Evolutionary conservation across 2,888 invertebrate genomes (phyloP), one percentile per base, ranked within the genome.

Genomic region (Lasiommata megera): DNA sequence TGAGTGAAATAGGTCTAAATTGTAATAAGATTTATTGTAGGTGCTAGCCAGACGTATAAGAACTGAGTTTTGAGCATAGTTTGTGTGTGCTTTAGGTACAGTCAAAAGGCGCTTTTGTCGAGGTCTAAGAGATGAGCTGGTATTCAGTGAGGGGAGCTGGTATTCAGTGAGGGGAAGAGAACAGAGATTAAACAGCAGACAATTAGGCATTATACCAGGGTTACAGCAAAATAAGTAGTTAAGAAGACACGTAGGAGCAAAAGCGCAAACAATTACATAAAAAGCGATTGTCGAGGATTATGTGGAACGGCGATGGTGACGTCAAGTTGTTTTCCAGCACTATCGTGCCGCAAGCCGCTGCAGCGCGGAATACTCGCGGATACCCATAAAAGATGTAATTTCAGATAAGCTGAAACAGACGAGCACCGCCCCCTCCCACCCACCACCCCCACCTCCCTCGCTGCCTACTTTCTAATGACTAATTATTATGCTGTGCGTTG

Each of bases 381-480:
- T 90, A 86, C 87, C 88, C 90, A 89, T 90, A 90, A 90, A 89
- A 90, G 90, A 90, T 90, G 90, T 90, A 90, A 90, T 90, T 90
- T 90, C 88, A 90, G 90, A 90, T 90, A 89, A 89, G 87, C 89
- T 88, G 88, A 89, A 90, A 90, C 87, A 88, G 89, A 88, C 89
- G 88, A 86, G 86, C 88, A 70, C 84, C 85, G 83, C 88, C 87
- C 76, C 75, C 72, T 69, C 61, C 73, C 78, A 69, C 76, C 75
- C 64, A 54, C 52, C 63, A 60, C 64, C 61, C 65, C 48, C 56
- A 58, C 65, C 73, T 72, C 74, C 77, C 73, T 80, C 73, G 74
- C 85, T 88, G 79, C 87, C 89, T 88, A 88, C 89, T 88, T 89
- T 88, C 90, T 90, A 90, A 90, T 90, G 90, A 90, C 90, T 90